Conservation (phyloP, 2,888 invertebrate genomes). For the Acleris literana region DNA sequence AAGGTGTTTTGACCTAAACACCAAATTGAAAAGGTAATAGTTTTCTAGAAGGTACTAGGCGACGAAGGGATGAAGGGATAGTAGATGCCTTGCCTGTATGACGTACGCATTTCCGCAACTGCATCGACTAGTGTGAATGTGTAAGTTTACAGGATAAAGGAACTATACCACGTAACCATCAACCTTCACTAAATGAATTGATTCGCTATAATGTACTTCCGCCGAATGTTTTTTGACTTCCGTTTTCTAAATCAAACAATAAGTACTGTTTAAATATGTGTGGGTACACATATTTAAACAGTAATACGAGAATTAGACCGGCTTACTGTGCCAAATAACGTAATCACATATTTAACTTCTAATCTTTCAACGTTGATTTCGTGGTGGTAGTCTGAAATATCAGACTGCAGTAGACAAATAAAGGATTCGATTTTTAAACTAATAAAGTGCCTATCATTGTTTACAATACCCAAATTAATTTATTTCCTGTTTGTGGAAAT, state of each 20-base stretch:
- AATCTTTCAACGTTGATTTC: conserved; percentile 18
- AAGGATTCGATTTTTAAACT: conserved; percentile 16
- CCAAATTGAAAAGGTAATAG: no score
- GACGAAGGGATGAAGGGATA: no score
- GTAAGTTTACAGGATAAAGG: no score
- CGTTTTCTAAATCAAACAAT: conserved; percentile 20
- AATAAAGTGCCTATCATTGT: conserved; percentile 23
- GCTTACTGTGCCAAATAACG: conserved; percentile 14
- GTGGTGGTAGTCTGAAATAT: conserved; percentile 25
- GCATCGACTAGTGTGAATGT: no score
- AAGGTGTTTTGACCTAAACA: no score
- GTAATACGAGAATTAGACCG: conserved; percentile 25
- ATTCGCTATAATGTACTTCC: no score
- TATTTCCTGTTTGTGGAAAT: conserved; percentile 1
- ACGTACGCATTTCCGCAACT: no score
- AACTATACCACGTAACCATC: no score
- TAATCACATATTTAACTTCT: conserved; percentile 25
- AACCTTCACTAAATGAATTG: no score
- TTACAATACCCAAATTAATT: conserved; percentile 20
- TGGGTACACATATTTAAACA: conserved; percentile 16
- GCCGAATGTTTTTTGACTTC: not conserved
- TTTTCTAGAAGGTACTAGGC: no score
- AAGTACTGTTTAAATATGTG: conserved; percentile 8
- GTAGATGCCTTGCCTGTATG: no score
- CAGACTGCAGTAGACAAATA: conserved; percentile 13